phyloP scores from a whole-genome alignment of 2,113 vertebrate genomes.

The Heptranchias perlo region DNA sequence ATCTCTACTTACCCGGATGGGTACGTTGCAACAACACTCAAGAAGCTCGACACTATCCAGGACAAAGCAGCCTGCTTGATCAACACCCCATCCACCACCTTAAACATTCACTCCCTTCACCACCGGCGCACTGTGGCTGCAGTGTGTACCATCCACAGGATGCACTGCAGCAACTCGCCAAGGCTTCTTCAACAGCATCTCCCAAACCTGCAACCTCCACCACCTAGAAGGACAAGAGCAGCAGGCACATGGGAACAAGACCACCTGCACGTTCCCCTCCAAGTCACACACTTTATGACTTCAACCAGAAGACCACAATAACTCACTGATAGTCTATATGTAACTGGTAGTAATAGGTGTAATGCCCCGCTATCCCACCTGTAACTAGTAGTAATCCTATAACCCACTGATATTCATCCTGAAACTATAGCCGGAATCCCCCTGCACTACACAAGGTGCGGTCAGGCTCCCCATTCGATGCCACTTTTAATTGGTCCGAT shows the following conservation, averaged over 20 bases:
- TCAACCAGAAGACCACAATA: too few species aligned
- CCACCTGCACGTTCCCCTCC: not conserved
- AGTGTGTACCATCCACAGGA: not conserved
- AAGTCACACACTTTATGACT: not conserved
- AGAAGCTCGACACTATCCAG: too few species aligned
- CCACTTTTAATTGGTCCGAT: not conserved
- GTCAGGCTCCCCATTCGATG: not conserved
- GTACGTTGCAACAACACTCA: not conserved
- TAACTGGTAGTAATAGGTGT: too few species aligned
- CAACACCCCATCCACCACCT: not conserved
- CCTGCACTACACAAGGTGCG: not conserved
- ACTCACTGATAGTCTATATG: not conserved
- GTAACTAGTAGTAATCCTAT: not conserved
- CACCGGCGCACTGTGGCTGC: not conserved
- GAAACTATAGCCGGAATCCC: not conserved
- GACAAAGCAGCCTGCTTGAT: too few species aligned
- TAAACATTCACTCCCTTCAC: not conserved
- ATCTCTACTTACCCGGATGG: not conserved
- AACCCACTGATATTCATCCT: not conserved
- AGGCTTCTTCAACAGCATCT: not conserved
- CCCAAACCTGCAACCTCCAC: not conserved
- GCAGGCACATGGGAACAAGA: not conserved
- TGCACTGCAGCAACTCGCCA: not conserved
- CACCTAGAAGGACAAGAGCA: not conserved
- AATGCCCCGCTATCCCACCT: not conserved